Conservation (phyloP, 2,888 invertebrate genomes). For the Hypena proboscidalis region DNA sequence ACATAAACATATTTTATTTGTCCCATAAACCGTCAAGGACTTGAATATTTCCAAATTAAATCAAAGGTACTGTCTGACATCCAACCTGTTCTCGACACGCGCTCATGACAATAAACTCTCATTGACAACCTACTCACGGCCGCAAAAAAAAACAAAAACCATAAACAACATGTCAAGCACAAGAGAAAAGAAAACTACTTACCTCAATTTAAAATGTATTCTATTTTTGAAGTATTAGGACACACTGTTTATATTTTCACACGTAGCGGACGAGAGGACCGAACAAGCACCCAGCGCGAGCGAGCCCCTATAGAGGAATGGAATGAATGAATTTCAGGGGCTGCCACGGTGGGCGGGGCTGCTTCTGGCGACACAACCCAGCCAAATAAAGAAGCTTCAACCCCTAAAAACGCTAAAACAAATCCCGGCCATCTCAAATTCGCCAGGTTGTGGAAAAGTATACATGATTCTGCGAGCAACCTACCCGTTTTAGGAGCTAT, state of each 20-base stretch:
- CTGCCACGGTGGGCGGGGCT: slow-evolving; percentile 73
- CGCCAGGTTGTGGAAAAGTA: slow-evolving; percentile 62
- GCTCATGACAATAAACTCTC: slow-evolving; percentile 14
- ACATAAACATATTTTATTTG: background rate
- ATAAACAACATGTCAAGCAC: no score
- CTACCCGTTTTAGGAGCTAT: slow-evolving; percentile 32
- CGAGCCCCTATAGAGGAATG: slow-evolving; percentile 56
- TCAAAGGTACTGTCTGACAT: slow-evolving; percentile 16
- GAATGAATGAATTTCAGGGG: slow-evolving; percentile 79
- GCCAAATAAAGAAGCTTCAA: slow-evolving; percentile 46
- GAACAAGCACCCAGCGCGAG: slow-evolving; percentile 52
- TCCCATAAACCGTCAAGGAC: slow-evolving; percentile 1
- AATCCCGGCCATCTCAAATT: slow-evolving; percentile 38
- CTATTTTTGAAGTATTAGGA: slow-evolving; percentile 33
- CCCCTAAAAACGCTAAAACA: slow-evolving; percentile 12
- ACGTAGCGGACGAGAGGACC: slow-evolving; percentile 50
- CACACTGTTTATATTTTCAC: slow-evolving; percentile 62
- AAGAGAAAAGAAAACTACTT: no score
- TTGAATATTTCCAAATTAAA: slow-evolving; percentile 23
- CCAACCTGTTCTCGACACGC: slow-evolving; percentile 36
- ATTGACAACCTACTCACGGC: background rate
- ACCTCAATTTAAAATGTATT: slow-evolving; percentile 23
- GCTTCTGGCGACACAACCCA: slow-evolving; percentile 48
- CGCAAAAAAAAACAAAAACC: no score
- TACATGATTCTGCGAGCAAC: slow-evolving; percentile 52